Conservation (phyloP, 2,888 invertebrate genomes). For the Lysandra coridon region DNA sequence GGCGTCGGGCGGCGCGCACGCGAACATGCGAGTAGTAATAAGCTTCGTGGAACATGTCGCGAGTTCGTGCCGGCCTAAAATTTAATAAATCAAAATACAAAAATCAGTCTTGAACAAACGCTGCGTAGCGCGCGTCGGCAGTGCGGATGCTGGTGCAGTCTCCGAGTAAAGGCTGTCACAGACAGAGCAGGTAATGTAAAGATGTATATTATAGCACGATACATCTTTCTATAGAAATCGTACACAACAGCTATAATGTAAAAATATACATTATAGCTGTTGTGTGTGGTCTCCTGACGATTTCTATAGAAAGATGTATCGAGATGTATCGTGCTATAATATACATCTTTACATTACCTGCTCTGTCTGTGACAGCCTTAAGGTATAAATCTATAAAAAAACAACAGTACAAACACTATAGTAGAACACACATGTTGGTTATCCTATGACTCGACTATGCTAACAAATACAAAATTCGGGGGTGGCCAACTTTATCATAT, state of each 20-base stretch:
- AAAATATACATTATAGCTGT: too few relatives aligned
- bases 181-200: too few relatives aligned
- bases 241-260: too few relatives aligned
- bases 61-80: constrained; percentile 33
- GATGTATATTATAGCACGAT: too few relatives aligned
- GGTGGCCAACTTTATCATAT: neutral
- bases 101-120: constrained; percentile 25
- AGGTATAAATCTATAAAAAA: constrained; percentile 26
- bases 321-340: too few relatives aligned
- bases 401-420: constrained; percentile 30
- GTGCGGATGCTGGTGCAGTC: constrained; percentile 19
- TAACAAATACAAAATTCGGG: neutral
- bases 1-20: constrained; percentile 12
- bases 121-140: constrained; percentile 9
- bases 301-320: too few relatives aligned
- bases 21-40: neutral
- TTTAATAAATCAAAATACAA: constrained; percentile 22
- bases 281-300: too few relatives aligned
- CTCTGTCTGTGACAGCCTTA: too few relatives aligned
- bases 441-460: constrained; percentile 25
- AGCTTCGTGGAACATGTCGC: neutral
- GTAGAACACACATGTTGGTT: constrained; percentile 33
- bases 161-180: neutral
- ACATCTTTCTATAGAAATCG: too few relatives aligned
- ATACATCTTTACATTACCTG: too few relatives aligned